Conservation (phyloP, 2,113 vertebrate genomes). For the Rutilus rutilus region DNA sequence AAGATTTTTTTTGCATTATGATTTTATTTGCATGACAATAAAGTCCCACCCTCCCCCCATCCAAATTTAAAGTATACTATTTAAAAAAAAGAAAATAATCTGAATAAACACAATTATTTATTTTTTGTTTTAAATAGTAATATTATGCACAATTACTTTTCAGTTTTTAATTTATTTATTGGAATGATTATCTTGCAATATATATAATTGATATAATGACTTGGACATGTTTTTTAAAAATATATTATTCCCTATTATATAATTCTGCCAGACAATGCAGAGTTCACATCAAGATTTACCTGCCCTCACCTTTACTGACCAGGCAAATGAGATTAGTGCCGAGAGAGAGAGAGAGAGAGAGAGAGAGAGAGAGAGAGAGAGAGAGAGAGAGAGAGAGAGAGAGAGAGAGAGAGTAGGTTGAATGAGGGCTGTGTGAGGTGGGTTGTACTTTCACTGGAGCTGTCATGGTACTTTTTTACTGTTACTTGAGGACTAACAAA, state of each 20-base stretch:
- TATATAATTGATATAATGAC: not conserved
- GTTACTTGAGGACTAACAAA: conserved; percentile 29
- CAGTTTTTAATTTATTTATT: too few relatives aligned
- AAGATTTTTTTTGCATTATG: too few relatives aligned
- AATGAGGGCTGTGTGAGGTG: conserved; percentile 19
- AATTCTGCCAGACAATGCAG: not conserved
- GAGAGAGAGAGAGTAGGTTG: conserved; percentile 11
- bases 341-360: conserved; percentile 4
- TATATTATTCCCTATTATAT: not conserved
- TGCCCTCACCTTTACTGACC: conserved; percentile 40
- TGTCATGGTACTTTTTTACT: conserved; percentile 8
- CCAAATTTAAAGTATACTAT: not conserved
- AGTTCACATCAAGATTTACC: conserved; percentile 25
- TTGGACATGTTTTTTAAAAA: not conserved
- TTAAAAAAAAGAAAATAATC: too few relatives aligned
- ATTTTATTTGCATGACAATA: too few relatives aligned
- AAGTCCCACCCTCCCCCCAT: too few relatives aligned
- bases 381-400: conserved; percentile 21
- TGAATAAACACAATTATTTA: too few relatives aligned
- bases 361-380: conserved; percentile 11
- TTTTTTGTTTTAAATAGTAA: too few relatives aligned
- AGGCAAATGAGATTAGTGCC: conserved; percentile 48
- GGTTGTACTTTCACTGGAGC: conserved; percentile 21
- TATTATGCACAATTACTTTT: too few relatives aligned
- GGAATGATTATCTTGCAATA: not conserved